These are phyloP conservation scores for Parauchenoglanis punctatus DNA, from an alignment of 2,797 vertebrate species.

Conservation along the genomic window DNA sequence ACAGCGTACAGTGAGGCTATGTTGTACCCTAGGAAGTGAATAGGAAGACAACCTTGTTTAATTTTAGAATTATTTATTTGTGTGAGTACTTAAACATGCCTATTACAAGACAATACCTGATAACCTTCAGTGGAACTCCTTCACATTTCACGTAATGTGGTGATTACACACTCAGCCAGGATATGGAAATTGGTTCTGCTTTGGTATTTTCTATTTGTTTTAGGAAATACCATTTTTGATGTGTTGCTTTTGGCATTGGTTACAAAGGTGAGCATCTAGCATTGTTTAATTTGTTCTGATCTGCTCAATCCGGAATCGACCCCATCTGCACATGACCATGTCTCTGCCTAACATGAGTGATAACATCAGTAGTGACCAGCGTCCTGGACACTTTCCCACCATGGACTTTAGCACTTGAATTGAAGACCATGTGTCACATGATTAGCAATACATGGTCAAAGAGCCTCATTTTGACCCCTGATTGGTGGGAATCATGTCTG, in stretches of 20 bases:
- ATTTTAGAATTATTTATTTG: too few species aligned
- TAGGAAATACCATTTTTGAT: neutral
- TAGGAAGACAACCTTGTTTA: neutral
- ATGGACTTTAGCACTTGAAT: conserved; percentile 33
- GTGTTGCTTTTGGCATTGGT: conserved; percentile 2
- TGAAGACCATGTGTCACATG: neutral
- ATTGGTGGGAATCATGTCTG: conserved; percentile 13
- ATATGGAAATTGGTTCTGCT: neutral
- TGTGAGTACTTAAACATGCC: too few species aligned
- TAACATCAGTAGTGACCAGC: neutral
- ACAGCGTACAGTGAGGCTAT: neutral
- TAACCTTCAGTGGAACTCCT: neutral
- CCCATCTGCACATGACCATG: conserved; percentile 47
- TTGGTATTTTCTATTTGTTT: neutral
- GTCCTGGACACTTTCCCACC: neutral
- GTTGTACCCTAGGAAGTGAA: neutral
- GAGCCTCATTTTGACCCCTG: neutral
- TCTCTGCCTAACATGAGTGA: neutral
- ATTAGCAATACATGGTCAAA: conserved; percentile 9
- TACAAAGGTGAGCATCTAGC: conserved; percentile 25
- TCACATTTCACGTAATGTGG: neutral
- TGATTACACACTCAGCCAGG: neutral
- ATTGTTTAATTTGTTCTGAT: conserved; percentile 1
- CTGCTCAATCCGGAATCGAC: conserved; percentile 13
- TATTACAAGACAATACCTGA: neutral